Evolutionary conservation across 1,140 invertebrate species (phyloP), one percentile per base, ranked within the genome.

Genomic region (Zaprionus africanus): DNA sequence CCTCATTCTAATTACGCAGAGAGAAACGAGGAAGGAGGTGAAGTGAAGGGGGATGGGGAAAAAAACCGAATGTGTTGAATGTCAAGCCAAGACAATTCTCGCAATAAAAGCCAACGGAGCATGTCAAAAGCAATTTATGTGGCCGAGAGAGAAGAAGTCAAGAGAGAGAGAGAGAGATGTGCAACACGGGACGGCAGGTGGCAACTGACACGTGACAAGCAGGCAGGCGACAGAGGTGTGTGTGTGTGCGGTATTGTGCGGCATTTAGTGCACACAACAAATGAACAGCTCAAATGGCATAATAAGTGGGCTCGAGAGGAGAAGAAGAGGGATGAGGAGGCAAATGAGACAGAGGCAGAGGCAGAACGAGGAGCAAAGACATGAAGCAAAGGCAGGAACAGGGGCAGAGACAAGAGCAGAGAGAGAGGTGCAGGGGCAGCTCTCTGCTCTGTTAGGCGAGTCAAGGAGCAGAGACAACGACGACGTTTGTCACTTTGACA

Each of bases 111-210:
- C 83, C 85, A 88, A 88, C 84, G 84, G 63, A 88, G 85, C 84
- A 81, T 88, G 84, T 81, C 85, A 90, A 73, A 90, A 84, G 84
- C 85, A 88, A 88, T 88, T 90, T 90, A 90, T 85, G 76, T 88
- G 75, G 70, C 67, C 76, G 31, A 57, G 53, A 46, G 57, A 62
- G 41, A 59, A 63, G 41, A 38, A 58, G 34, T 38, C 12, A 36
- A 41, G n/a, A 13, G 22, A 19, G 46, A 46, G 19, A n/a, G 15
- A 49, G 19, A 22, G 22, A 22, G 15, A 49, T 9, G 19, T 67
- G 56, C 49, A 43, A 46, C 83, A 87, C 53, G 34, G 15, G 51
- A 41, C 22, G 54, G 36, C 64, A 71, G 64, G 73, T 57, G 65
- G 49, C 28, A 68, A 24, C 65, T 74, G 65, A 75, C 67, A 70